phyloP scores from a whole-genome alignment of 2,888 invertebrate genomes.

The Lasius fuliginosus region DNA sequence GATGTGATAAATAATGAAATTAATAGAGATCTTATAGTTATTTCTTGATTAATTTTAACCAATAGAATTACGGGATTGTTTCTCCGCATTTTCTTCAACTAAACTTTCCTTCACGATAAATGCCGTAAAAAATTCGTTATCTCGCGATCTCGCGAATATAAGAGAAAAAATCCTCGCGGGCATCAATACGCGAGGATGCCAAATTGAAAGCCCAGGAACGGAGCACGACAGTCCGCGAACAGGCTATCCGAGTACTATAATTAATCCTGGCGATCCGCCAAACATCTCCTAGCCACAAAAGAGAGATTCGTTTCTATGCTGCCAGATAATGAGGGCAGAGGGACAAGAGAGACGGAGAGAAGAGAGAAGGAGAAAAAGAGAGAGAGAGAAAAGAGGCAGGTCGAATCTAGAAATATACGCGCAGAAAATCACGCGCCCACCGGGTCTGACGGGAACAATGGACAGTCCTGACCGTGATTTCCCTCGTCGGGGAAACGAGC shows the following conservation, averaged over 20 bases:
- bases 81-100: background rate
- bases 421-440: slow-evolving; percentile 63
- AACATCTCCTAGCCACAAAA: slow-evolving; percentile 56
- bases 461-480: slow-evolving; percentile 69
- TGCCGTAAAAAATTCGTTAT: background rate
- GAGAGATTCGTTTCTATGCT: slow-evolving; percentile 48
- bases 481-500: slow-evolving; percentile 69
- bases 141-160: background rate
- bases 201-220: slow-evolving; percentile 44
- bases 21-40: background rate
- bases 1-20: background rate
- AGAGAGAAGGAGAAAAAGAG: slow-evolving; percentile 40
- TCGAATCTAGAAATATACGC: slow-evolving; percentile 59
- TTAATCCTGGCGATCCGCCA: slow-evolving; percentile 78
- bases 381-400: slow-evolving; percentile 34
- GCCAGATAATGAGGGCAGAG: slow-evolving; percentile 62
- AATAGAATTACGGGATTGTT: background rate
- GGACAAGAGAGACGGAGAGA: slow-evolving; percentile 49
- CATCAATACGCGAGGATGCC: slow-evolving; percentile 11
- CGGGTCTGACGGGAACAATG: slow-evolving; percentile 55
- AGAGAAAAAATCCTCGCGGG: slow-evolving; percentile 3
- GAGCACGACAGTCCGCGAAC: slow-evolving; percentile 31
- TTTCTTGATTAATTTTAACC: background rate
- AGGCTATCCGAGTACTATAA: slow-evolving; percentile 67
- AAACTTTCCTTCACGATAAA: background rate